phyloP scores from a whole-genome alignment of 2,797 vertebrate genomes.

The Cossypha polioptera region DNA sequence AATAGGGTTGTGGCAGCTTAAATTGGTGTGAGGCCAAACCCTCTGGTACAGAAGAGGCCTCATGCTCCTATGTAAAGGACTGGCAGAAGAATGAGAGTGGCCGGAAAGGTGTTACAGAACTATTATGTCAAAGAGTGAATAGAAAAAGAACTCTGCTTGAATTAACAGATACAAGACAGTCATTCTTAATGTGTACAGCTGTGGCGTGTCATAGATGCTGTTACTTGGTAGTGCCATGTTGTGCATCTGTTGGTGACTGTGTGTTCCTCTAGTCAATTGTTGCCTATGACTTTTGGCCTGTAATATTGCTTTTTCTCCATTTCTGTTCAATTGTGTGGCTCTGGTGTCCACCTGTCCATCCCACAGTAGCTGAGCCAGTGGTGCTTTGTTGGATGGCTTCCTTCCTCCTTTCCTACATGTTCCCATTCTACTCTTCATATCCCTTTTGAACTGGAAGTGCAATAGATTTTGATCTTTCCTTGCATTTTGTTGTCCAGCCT shows the following conservation, averaged over 20 bases:
- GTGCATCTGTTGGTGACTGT: not conserved
- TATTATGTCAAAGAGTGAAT: not conserved
- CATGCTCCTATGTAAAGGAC: not conserved
- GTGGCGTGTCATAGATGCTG: not conserved
- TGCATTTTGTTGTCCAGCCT: not conserved
- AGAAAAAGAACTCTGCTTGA: not conserved
- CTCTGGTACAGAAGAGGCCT: not conserved
- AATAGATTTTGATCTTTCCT: not conserved
- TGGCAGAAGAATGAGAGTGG: not conserved
- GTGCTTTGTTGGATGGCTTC: not conserved
- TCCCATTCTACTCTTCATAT: not conserved
- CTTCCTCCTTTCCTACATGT: not conserved
- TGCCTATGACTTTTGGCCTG: not conserved
- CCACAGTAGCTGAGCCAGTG: not conserved
- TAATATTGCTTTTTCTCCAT: not conserved
- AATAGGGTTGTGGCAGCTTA: not conserved
- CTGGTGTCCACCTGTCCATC: not conserved
- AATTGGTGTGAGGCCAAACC: not conserved
- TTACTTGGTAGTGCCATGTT: constrained; percentile 29
- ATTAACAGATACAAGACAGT: constrained; percentile 16
- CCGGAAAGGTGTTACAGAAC: not conserved
- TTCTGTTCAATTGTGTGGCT: not conserved
- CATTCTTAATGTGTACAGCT: constrained; percentile 48
- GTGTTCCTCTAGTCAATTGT: constrained; percentile 4
- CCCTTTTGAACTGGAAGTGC: not conserved